Evolutionary conservation across 2,888 invertebrate genomes (phyloP).

Genomic region (Meiosimyza decipiens): DNA sequence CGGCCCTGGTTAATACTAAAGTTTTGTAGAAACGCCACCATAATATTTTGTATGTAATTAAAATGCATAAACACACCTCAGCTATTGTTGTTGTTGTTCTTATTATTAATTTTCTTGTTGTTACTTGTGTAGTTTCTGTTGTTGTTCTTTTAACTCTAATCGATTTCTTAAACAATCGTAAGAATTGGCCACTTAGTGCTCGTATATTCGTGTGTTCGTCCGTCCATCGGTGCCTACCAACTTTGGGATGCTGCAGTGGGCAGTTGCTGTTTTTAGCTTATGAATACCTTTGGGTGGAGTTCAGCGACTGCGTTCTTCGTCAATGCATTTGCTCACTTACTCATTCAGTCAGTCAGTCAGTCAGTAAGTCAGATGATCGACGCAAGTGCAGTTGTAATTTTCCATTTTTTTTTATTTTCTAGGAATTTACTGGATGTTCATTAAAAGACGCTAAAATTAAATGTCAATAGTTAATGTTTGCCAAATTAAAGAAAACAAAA

Average conservation of each 20-base stretch:
- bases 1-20: too few relatives aligned
- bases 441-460: slow-evolving; percentile 18
- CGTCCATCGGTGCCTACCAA: neutral
- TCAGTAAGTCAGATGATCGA: neutral
- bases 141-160: neutral
- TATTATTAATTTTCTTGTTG: neutral
- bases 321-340: neutral
- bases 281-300: slow-evolving; percentile 4
- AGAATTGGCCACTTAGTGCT: neutral
- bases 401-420: neutral
- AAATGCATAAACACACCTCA: slow-evolving; percentile 27
- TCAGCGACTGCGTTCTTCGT: neutral
- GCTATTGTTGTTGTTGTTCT: neutral
- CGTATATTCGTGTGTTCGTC: neutral
- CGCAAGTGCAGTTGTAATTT: neutral
- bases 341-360: neutral
- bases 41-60: slow-evolving; percentile 26
- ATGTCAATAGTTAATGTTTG: slow-evolving; percentile 18
- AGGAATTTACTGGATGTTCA: slow-evolving; percentile 15
- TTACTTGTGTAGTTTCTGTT: neutral
- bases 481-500: slow-evolving; percentile 20
- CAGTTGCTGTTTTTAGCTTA: neutral
- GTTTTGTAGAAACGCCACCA: neutral
- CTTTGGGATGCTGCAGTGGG: neutral
- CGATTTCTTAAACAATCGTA: slow-evolving; percentile 12